Conservation (phyloP, 2,113 vertebrate species). For the Balaenoptera acutorostrata region DNA sequence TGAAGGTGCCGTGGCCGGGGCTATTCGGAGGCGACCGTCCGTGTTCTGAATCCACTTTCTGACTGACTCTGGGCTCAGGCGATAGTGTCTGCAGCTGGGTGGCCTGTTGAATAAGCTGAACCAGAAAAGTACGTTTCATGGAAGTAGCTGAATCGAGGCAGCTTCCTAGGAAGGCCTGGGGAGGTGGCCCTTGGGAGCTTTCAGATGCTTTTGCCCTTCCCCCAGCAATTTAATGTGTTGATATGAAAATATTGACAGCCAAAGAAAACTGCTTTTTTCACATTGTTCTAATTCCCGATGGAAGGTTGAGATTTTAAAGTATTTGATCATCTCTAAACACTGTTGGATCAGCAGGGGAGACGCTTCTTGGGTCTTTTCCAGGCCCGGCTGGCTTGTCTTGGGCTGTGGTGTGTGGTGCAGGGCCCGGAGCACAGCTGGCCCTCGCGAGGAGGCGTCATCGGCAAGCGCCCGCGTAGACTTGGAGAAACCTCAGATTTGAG, state of each 20-base stretch:
- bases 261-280: no score
- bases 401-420: fast-evolving
- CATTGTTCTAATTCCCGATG: not conserved
- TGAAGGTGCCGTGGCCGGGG: not conserved
- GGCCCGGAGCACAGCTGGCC: not conserved
- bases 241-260: not conserved
- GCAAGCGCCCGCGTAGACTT: not conserved
- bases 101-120: not conserved
- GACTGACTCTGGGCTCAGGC: not conserved
- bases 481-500: not conserved
- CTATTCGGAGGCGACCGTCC: fast-evolving
- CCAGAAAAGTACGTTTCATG: not conserved
- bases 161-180: not conserved
- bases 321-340: not conserved
- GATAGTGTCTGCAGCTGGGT: fast-evolving
- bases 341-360: not conserved
- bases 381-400: not conserved
- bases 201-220: not conserved
- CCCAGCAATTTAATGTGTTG: not conserved
- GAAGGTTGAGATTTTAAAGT: not conserved
- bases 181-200: not conserved
- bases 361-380: not conserved
- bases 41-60: not conserved
- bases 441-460: fast-evolving
- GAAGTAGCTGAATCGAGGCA: fast-evolving